phyloP scores from a whole-genome alignment of 2,113 vertebrate genomes.

The Peucedramus taeniatus region DNA sequence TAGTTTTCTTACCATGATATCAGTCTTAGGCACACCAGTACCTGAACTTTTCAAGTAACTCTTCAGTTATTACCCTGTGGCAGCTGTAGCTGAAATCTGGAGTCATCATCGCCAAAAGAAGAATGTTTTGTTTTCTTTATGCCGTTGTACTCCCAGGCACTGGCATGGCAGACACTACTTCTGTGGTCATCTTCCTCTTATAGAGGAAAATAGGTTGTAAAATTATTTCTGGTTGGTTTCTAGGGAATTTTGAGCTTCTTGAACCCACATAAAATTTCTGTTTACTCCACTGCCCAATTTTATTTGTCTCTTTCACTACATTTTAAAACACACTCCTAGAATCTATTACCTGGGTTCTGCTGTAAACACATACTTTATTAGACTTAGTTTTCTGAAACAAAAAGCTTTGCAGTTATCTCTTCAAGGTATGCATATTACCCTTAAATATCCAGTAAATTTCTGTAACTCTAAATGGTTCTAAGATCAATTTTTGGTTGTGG shows the following conservation, averaged over 20 bases:
- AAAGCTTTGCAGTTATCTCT: not conserved
- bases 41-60: not conserved
- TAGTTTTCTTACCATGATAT: not conserved
- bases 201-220: not conserved
- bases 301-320: not conserved
- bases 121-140: not conserved
- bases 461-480: not conserved
- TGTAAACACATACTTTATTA: not conserved
- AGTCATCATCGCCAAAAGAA: not conserved
- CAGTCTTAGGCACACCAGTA: not conserved
- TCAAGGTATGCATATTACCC: not conserved
- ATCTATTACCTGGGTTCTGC: not conserved
- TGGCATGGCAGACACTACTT: not conserved
- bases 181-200: rapidly evolving
- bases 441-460: not conserved
- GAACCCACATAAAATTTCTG: not conserved
- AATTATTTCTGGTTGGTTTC: not conserved
- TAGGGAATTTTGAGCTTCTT: not conserved
- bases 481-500: not conserved
- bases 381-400: not conserved
- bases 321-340: not conserved
- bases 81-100: not conserved
- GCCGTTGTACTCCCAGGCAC: not conserved
- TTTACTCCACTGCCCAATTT: not conserved
- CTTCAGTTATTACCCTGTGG: not conserved